phyloP scores from a whole-genome alignment of 1,140 invertebrate genomes.

The Drosophila tsacasi region DNA sequence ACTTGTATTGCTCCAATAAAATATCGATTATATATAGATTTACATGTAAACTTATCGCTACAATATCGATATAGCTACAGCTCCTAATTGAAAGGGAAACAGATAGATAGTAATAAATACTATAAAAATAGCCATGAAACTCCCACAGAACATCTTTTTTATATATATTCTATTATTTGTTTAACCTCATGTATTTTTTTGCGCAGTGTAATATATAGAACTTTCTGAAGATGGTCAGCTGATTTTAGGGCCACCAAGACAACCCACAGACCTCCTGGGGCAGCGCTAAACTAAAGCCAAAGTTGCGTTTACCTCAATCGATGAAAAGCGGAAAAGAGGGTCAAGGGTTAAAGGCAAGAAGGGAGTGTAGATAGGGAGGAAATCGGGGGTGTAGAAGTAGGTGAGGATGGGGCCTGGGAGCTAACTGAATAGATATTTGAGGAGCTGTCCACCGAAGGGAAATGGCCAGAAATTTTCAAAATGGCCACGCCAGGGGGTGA shows the following conservation, averaged over 20 bases:
- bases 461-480: conserved; percentile 59
- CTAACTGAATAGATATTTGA: conserved; percentile 2
- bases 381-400: neutral
- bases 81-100: neutral
- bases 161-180: neutral
- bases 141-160: neutral
- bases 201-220: neutral
- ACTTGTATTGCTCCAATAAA: neutral
- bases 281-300: conserved; percentile 4
- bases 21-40: neutral
- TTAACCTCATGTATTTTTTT: neutral
- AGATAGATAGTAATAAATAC: neutral
- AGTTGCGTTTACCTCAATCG: conserved; percentile 30
- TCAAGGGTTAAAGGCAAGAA: neutral
- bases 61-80: neutral
- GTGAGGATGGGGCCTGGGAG: neutral
- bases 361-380: neutral
- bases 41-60: neutral
- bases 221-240: conserved; percentile 19
- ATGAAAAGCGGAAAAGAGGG: conserved; percentile 17
- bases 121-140: too few relatives aligned
- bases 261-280: neutral
- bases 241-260: neutral
- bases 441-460: conserved; percentile 25
- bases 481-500: conserved; percentile 65